Evolutionary conservation across 2,113 vertebrate genomes (phyloP).

Genomic region (Stercorarius parasiticus): DNA sequence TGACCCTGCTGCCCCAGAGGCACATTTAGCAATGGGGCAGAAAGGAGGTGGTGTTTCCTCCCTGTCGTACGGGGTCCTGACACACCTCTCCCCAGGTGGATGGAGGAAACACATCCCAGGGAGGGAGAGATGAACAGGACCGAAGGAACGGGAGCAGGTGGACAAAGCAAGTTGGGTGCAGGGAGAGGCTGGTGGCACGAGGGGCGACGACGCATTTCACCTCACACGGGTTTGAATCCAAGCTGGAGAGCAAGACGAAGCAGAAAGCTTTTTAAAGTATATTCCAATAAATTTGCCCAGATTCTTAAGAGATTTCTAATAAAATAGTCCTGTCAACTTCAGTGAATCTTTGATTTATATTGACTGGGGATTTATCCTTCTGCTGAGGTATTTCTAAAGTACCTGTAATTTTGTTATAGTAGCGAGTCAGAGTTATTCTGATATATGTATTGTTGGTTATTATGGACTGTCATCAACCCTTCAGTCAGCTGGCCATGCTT

Average conservation of each 20-base stretch:
- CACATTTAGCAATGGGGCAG: accelerated
- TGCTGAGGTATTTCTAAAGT: conserved; percentile 36
- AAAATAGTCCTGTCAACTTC: conserved; percentile 30
- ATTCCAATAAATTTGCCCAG: neutral
- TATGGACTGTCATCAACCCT: conserved; percentile 62
- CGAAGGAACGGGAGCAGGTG: accelerated
- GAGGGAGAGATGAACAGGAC: neutral
- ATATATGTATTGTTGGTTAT: conserved; percentile 57
- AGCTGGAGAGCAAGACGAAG: neutral
- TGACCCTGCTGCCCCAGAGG: neutral
- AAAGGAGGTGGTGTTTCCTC: neutral
- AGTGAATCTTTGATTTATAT: conserved; percentile 39
- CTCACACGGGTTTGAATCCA: neutral
- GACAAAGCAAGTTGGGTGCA: neutral
- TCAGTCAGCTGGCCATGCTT: conserved; percentile 65
- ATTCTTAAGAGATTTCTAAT: conserved; percentile 46
- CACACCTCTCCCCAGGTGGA: too few relatives aligned
- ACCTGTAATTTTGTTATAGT: conserved; percentile 48
- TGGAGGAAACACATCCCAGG: accelerated
- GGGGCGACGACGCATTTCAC: accelerated
- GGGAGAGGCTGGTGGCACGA: neutral
- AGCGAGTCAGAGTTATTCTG: conserved; percentile 28
- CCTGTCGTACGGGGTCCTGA: accelerated
- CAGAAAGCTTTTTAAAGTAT: neutral
- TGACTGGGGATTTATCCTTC: conserved; percentile 32